phyloP scores from a whole-genome alignment of 2,113 vertebrate species.

The Poicephalus gulielmi region DNA sequence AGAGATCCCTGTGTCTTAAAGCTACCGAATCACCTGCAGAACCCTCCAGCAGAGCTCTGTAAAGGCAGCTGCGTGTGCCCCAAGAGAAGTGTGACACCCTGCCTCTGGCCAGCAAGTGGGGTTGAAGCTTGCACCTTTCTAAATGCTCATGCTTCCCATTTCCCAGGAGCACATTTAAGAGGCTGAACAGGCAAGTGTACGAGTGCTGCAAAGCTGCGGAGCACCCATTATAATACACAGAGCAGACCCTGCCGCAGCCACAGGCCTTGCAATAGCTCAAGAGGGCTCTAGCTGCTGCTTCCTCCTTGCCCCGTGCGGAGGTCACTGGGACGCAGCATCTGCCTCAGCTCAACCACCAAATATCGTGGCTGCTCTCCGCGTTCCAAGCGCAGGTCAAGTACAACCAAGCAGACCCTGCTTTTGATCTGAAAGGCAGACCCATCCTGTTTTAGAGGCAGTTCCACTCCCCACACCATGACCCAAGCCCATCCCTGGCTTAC shows the following conservation, averaged over 20 bases:
- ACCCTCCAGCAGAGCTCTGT: background rate
- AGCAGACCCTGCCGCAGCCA: background rate
- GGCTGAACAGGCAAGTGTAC: rapidly evolving
- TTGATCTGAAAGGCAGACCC: rapidly evolving
- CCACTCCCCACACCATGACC: rapidly evolving
- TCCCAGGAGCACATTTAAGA: rapidly evolving
- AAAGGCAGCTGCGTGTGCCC: rapidly evolving
- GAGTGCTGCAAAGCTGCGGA: rapidly evolving
- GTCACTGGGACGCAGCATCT: rapidly evolving
- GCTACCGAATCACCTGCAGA: background rate
- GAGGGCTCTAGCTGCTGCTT: background rate
- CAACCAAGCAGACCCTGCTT: rapidly evolving
- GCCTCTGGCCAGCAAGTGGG: background rate
- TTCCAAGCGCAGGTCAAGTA: rapidly evolving
- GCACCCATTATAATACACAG: rapidly evolving
- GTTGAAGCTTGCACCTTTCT: background rate
- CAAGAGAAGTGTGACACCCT: background rate
- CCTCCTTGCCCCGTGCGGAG: rapidly evolving
- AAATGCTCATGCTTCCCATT: rapidly evolving
- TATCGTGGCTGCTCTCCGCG: rapidly evolving
- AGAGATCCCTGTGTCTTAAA: background rate
- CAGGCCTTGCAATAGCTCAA: background rate
- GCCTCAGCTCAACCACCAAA: background rate
- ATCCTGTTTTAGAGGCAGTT: rapidly evolving
- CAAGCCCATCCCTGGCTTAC: background rate